These are phyloP conservation scores for Schizotus pectinicornis DNA, from an alignment of 2,888 invertebrate genomes.

Conservation along the genomic window DNA sequence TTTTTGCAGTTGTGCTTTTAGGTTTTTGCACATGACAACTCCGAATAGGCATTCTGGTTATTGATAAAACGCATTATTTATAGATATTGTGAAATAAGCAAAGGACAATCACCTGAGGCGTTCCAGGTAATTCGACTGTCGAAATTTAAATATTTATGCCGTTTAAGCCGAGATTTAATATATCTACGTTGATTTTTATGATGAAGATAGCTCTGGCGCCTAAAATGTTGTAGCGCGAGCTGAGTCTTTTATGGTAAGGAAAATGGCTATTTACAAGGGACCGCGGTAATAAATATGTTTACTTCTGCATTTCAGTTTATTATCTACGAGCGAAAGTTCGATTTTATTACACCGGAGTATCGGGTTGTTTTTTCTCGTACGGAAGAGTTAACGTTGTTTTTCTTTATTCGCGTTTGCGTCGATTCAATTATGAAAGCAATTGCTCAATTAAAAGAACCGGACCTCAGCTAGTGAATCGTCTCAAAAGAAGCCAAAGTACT, in stretches of 20 bases:
- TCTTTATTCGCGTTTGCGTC: background rate
- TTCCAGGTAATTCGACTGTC: slow-evolving; percentile 38
- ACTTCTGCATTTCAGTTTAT: slow-evolving; percentile 27
- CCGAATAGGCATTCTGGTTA: no score
- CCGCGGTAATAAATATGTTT: slow-evolving; percentile 43
- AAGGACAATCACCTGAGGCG: slow-evolving; percentile 19
- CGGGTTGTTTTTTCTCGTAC: no score
- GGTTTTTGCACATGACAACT: no score
- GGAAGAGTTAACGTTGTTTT: no score
- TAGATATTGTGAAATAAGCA: slow-evolving; percentile 25
- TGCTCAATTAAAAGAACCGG: slow-evolving; percentile 1
- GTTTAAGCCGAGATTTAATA: slow-evolving; percentile 41
- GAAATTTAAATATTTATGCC: slow-evolving; percentile 46
- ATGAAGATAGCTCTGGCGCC: slow-evolving; percentile 51
- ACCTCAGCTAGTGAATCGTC: background rate
- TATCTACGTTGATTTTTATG: slow-evolving; percentile 41
- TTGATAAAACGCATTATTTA: background rate
- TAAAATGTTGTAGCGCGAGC: slow-evolving; percentile 45
- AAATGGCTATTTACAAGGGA: slow-evolving; percentile 42
- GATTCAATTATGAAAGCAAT: background rate
- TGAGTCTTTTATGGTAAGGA: slow-evolving; percentile 46
- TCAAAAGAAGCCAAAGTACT: background rate
- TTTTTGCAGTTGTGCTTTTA: no score
- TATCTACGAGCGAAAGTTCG: slow-evolving; percentile 13
- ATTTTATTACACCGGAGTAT: background rate